These are phyloP conservation scores for Chorisops tibialis DNA, from an alignment of 2,888 invertebrate genomes.

Conservation along the genomic window DNA sequence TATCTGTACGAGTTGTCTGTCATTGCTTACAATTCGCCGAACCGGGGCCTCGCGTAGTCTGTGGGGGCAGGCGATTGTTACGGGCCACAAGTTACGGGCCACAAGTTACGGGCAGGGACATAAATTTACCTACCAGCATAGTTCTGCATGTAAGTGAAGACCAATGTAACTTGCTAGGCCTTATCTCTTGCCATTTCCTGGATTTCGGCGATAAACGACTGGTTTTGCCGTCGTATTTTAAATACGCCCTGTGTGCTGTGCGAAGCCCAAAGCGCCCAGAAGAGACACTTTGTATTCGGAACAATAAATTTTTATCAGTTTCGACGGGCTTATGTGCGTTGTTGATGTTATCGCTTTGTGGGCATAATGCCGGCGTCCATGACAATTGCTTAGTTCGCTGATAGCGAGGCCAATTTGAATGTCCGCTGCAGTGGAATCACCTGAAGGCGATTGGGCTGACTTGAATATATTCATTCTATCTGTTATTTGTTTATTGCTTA, in stretches of 20 bases:
- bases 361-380: constrained; percentile 24
- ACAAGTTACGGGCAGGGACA: constrained; percentile 8
- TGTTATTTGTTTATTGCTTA: background rate
- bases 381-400: constrained; percentile 6
- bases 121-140: constrained; percentile 34
- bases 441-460: background rate
- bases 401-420: background rate
- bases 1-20: constrained; percentile 26
- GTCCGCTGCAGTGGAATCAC: background rate
- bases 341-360: constrained; percentile 28
- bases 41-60: background rate
- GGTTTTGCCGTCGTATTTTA: constrained; percentile 31
- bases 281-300: constrained; percentile 18
- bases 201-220: constrained; percentile 37
- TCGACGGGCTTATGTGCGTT: constrained; percentile 22
- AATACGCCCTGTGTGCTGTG: background rate
- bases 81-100: background rate
- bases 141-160: constrained; percentile 33
- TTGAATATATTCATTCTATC: background rate
- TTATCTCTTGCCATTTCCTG: constrained; percentile 39
- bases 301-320: constrained; percentile 23
- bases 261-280: background rate
- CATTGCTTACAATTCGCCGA: background rate
- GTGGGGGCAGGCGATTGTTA: background rate
- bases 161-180: constrained; percentile 35